phyloP scores from a whole-genome alignment of 2,888 invertebrate genomes.

The Macrophya annulata region DNA sequence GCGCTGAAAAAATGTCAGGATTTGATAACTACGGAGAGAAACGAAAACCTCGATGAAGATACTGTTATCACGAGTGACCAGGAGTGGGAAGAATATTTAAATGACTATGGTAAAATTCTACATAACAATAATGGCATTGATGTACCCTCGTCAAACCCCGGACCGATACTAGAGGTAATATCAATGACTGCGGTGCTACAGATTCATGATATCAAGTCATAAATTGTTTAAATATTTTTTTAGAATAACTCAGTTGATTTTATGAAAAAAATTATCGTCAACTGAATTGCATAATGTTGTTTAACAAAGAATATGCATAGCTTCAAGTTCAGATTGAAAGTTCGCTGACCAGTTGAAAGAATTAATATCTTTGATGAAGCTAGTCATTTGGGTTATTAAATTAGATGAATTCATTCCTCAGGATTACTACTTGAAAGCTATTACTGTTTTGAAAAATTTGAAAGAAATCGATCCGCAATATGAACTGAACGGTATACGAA shows the following conservation, averaged over 20 bases:
- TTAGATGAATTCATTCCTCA: conserved; percentile 40
- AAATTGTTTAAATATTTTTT: background rate
- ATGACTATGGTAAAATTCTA: conserved; percentile 85
- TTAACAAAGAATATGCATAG: too few relatives aligned
- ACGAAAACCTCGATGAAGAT: conserved; percentile 86
- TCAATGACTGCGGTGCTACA: background rate
- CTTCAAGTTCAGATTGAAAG: too few relatives aligned
- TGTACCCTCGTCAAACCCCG: conserved; percentile 55
- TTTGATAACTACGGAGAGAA: conserved; percentile 80
- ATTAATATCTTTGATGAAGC: background rate
- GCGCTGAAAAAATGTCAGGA: conserved; percentile 88
- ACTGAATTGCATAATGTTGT: background rate
- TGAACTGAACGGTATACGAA: conserved; percentile 87
- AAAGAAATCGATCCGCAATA: conserved; percentile 72
- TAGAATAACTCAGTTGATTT: background rate
- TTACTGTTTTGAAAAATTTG: conserved; percentile 65
- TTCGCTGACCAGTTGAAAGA: background rate
- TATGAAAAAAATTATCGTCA: background rate
- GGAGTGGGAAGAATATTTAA: conserved; percentile 87
- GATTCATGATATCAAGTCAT: background rate
- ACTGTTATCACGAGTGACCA: conserved; percentile 75
- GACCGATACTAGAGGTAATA: conserved; percentile 61
- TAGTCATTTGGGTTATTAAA: background rate
- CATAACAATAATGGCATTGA: conserved; percentile 78
- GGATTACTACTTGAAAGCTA: conserved; percentile 63